Evolutionary conservation across 1,140 invertebrate genomes (phyloP), one percentile per base, ranked within the genome.

Genomic region (Pararge aegeria): DNA sequence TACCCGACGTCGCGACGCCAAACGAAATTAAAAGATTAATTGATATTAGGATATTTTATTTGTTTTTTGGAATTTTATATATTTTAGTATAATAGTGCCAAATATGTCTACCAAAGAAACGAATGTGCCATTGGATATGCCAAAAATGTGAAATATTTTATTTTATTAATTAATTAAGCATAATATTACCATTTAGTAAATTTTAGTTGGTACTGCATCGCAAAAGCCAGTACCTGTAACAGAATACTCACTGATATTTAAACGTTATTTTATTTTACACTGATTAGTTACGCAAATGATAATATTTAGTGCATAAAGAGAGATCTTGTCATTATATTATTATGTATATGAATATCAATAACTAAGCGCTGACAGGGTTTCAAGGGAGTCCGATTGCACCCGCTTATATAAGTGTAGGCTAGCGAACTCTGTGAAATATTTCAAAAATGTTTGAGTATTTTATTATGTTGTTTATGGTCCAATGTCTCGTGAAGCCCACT

Each of bases 141-240:
- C 75, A 84, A 78, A 78, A 61, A 66, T 44, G 50, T 55, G 19
- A 40, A 64, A 65, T 44, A 49, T 49, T 46, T 20, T 46, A 21
- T 20, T 20, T 46, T 46, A 5, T 18, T 19, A 5, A 10, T 15
- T 21, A 49, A 27, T 49, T 27, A 18, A 27, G 12, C 29, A 29
- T 49, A 27, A 20, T 24, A 21, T 48, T 37, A 37, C n/a, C n/a
- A n/a, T n/a, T n/a, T n/a, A n/a, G 16, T 40, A 18, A 40, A 10
- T 40, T 40, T 40, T 40, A 40, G 5, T 40, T 68, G 44, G 66
- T 69, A 64, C 52, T 58, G 63, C 70, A 67, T 64, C 61, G 72
- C 69, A 75, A 77, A 83, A 76, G 77, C 73, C 83, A 78, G 87
- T 90, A 89, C 86, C 89, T 90, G 83, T 84, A 83, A 60, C 65